Evolutionary conservation across 2,113 vertebrate genomes (phyloP).

Genomic region (Acrocephalus kingi): DNA sequence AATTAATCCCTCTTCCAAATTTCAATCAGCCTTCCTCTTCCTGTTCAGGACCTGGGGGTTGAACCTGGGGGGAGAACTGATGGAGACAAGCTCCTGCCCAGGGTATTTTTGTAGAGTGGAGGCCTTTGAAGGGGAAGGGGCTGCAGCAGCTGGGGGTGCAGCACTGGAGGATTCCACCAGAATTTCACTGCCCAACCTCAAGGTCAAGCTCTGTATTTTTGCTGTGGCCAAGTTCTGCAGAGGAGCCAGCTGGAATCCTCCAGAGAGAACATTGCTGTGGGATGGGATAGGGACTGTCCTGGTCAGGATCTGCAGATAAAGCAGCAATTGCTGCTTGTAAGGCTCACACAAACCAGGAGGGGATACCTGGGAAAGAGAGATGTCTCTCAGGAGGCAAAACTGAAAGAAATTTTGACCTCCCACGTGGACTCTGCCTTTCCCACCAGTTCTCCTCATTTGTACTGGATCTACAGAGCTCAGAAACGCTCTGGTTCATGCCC

Average conservation of each 20-base stretch:
- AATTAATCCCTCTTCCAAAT: not conserved
- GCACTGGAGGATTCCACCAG: not conserved
- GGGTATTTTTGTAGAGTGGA: not conserved
- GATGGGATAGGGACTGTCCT: fast-evolving
- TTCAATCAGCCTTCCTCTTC: not conserved
- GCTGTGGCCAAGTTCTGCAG: not conserved
- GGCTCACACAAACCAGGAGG: not conserved
- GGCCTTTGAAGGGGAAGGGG: not conserved
- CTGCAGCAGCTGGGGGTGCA: not conserved
- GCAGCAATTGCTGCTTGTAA: not conserved
- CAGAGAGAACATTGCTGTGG: not conserved
- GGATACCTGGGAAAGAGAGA: not conserved
- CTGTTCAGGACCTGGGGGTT: not conserved
- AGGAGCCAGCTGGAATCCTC: not conserved
- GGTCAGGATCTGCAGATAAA: not conserved
- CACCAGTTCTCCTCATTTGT: not conserved
- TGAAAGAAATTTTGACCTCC: not conserved
- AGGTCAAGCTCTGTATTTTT: not conserved
- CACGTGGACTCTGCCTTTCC: fast-evolving
- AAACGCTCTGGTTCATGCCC: not conserved
- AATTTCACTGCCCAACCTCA: not conserved
- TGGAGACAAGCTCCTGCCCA: not conserved
- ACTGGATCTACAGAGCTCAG: not conserved
- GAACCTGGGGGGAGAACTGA: not conserved
- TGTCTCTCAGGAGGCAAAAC: not conserved